A percentile compares a stretch with the other conserved stretches of the same genome.
Conservation (phyloP, 2,797 vertebrate genomes). For the Cossypha caffra region DNA sequence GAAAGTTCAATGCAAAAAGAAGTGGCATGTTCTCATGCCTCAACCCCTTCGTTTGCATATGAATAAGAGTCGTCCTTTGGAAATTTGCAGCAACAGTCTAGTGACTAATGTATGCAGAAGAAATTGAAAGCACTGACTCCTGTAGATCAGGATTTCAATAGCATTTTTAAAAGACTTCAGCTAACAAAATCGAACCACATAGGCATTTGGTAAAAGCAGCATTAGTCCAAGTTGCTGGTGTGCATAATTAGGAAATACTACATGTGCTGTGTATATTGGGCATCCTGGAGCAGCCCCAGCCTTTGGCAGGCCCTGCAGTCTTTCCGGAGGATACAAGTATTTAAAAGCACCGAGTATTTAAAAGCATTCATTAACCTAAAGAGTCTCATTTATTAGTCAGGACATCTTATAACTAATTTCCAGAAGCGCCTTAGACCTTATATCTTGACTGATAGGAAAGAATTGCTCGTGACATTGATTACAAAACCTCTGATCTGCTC, state of each 20-base stretch:
- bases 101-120: not conserved
- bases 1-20: not conserved
- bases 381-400: not conserved
- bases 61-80: not conserved
- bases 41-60: constrained; percentile 11
- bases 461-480: not conserved
- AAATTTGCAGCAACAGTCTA: constrained; percentile 7
- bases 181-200: not conserved
- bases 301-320: not conserved
- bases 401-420: not conserved
- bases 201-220: not conserved
- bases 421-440: not conserved
- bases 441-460: not conserved
- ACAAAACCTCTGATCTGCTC: not conserved
- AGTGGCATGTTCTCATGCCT: constrained; percentile 22
- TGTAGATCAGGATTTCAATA: not conserved
- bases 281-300: not conserved
- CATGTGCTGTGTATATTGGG: not conserved
- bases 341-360: not conserved
- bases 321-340: not conserved
- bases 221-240: not conserved
- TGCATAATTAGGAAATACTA: not conserved
- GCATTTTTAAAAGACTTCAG: not conserved
- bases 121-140: constrained; percentile 20
- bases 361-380: not conserved